These are phyloP conservation scores for Clarias platycephalus DNA, from an alignment of 2,797 vertebrate genomes.

Conservation along the genomic window DNA sequence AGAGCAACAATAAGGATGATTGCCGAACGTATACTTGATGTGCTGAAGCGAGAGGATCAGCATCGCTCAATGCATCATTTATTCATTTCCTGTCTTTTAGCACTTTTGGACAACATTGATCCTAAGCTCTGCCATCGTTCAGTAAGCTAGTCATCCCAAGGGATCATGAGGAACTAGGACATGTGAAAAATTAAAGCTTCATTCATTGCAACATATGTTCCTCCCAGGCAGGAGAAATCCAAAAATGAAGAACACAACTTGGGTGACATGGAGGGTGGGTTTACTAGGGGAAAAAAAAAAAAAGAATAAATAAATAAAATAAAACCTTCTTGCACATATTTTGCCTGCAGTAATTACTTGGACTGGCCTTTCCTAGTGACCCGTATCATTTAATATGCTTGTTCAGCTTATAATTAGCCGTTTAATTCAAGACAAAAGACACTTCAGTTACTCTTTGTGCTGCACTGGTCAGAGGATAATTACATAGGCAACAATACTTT, in stretches of 20 bases:
- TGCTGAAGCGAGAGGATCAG: constrained; percentile 31
- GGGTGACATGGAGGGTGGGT: constrained; percentile 6
- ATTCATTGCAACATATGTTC: constrained; percentile 77
- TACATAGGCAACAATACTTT: constrained; percentile 45
- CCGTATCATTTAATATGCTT: constrained; percentile 56
- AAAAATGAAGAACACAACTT: constrained; percentile 49
- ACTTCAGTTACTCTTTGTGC: constrained; percentile 41
- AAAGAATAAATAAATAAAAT: not conserved
- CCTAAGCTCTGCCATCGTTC: constrained; percentile 42
- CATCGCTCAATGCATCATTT: constrained; percentile 30
- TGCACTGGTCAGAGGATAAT: constrained; percentile 51
- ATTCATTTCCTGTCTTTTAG: constrained; percentile 38
- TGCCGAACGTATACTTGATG: constrained; percentile 6
- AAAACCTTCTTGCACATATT: constrained; percentile 28
- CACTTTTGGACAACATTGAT: constrained; percentile 51
- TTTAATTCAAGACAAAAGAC: constrained; percentile 57
- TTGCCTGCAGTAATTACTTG: constrained; percentile 53
- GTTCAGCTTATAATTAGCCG: constrained; percentile 59
- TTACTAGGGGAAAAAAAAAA: not conserved
- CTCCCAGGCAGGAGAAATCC: constrained; percentile 59
- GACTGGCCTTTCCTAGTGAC: constrained; percentile 54
- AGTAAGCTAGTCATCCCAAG: constrained; percentile 48
- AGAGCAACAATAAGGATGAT: constrained; percentile 41
- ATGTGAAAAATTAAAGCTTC: constrained; percentile 78
- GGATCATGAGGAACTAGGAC: constrained; percentile 73